Evolutionary conservation across 2,113 vertebrate genomes (phyloP).

Genomic region (Recurvirostra avosetta): DNA sequence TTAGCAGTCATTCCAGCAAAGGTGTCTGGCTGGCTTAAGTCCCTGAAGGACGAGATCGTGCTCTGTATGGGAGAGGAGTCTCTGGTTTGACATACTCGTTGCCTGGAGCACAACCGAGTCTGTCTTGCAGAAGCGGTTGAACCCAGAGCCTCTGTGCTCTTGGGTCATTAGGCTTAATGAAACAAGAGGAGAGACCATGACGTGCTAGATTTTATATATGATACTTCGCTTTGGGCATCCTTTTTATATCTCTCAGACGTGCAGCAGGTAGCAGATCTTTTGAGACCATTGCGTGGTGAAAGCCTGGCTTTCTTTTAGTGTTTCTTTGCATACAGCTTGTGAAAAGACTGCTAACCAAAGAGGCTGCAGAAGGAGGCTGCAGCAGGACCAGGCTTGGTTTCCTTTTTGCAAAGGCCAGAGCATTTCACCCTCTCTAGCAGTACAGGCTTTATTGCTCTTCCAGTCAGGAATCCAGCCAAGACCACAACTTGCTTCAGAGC

Average conservation of each 20-base stretch:
- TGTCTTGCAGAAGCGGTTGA: neutral
- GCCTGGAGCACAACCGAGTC: neutral
- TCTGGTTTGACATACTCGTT: neutral
- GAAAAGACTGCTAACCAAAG: neutral
- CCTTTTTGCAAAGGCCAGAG: neutral
- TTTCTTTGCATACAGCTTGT: neutral
- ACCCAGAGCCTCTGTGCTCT: neutral
- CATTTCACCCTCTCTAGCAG: neutral
- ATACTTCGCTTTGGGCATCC: neutral
- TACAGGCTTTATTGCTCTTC: neutral
- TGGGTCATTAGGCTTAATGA: neutral
- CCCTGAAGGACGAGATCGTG: neutral
- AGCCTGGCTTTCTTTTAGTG: neutral
- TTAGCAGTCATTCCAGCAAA: neutral
- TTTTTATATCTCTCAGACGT: neutral
- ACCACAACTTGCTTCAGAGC: neutral
- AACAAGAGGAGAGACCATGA: rapidly evolving
- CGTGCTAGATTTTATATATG: neutral
- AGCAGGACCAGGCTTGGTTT: neutral
- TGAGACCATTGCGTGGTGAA: neutral
- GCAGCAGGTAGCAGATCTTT: neutral
- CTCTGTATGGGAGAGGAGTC: neutral
- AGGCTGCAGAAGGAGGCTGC: neutral
- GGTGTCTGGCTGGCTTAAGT: neutral
- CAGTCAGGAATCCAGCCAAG: neutral